These are phyloP conservation scores for Chaetodon trifascialis DNA, from an alignment of 2,113 vertebrate genomes.

Conservation along the genomic window DNA sequence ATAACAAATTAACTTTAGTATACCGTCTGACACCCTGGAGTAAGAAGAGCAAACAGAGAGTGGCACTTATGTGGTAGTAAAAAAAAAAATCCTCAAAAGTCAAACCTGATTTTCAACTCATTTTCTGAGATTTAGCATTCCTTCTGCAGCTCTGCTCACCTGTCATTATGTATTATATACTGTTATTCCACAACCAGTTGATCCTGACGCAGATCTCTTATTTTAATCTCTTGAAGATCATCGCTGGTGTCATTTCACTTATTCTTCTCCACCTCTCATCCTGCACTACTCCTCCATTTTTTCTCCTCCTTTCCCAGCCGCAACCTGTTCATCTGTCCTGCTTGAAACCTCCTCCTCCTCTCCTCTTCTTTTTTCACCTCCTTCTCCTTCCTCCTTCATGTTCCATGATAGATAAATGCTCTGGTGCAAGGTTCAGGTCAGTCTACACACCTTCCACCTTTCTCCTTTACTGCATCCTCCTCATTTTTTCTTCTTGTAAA, in stretches of 20 bases:
- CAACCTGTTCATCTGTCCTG: neutral
- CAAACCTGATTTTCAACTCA: slow-evolving; percentile 37
- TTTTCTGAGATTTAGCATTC: slow-evolving; percentile 22
- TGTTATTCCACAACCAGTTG: neutral
- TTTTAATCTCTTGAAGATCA: neutral
- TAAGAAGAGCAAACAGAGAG: slow-evolving; percentile 21
- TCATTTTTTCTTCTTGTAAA: neutral
- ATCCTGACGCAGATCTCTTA: neutral
- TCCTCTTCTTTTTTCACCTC: neutral
- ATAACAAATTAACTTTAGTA: slow-evolving; percentile 58
- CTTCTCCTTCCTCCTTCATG: neutral
- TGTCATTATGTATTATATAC: slow-evolving; percentile 20
- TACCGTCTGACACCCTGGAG: slow-evolving; percentile 44
- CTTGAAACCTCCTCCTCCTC: too few relatives aligned
- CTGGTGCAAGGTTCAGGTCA: neutral
- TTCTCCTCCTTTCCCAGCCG: neutral
- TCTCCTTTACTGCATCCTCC: neutral
- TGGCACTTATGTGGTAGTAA: slow-evolving; percentile 62
- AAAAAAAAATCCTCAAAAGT: slow-evolving; percentile 56
- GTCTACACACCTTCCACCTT: neutral
- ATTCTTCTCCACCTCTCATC: neutral
- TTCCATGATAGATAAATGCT: neutral
- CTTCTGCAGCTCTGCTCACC: slow-evolving; percentile 27
- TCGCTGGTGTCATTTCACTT: neutral
- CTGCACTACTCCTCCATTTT: neutral